phyloP scores from a whole-genome alignment of 2,797 vertebrate genomes.

The Dromococcyx pavoninus region DNA sequence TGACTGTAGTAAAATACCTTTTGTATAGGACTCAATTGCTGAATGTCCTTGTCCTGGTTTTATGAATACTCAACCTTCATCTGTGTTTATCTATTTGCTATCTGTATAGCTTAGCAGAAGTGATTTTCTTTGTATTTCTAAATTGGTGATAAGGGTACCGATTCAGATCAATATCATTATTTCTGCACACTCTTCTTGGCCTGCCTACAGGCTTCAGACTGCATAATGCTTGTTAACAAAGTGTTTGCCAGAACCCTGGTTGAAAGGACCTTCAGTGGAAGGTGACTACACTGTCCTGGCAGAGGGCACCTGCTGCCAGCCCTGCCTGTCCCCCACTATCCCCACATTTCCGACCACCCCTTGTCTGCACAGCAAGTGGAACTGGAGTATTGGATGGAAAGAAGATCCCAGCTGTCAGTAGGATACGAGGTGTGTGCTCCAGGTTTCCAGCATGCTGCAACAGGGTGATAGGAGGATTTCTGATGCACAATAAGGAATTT shows the following conservation, averaged over 20 bases:
- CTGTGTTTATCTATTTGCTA: neutral
- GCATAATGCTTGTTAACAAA: neutral
- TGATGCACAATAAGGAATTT: neutral
- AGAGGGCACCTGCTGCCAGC: neutral
- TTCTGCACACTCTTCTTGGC: neutral
- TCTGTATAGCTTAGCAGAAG: neutral
- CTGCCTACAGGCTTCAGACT: neutral
- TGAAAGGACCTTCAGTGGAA: neutral
- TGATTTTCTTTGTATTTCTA: neutral
- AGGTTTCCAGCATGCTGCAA: neutral
- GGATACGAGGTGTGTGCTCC: neutral
- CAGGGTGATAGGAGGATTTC: neutral
- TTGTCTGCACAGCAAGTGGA: neutral
- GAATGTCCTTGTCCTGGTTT: neutral
- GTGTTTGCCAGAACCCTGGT: neutral
- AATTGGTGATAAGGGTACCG: neutral
- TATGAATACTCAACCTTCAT: neutral
- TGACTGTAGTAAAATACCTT: neutral
- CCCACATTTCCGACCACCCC: neutral
- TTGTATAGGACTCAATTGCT: neutral
- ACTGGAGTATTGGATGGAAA: neutral
- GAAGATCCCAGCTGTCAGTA: neutral
- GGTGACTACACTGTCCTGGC: neutral
- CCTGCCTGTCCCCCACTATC: neutral
- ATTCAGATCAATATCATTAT: neutral